A percentile compares a stretch with the other conserved stretches of the same genome.
phyloP scores from a whole-genome alignment of 2,797 vertebrate species.

The Sebastes diaconus region DNA sequence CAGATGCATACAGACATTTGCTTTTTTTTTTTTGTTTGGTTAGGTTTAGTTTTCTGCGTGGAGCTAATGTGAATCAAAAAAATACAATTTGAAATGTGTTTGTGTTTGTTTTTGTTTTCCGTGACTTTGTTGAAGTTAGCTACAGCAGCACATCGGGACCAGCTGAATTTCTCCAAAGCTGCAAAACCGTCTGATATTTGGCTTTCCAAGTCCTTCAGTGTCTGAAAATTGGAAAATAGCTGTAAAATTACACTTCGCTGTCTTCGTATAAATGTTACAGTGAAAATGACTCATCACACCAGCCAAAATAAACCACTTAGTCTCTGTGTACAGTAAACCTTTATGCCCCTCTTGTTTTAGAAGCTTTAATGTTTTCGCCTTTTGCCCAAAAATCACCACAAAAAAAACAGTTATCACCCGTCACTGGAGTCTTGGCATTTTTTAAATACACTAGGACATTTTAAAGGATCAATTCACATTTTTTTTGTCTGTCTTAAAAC shows the following conservation, averaged over 20 bases:
- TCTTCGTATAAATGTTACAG: neutral
- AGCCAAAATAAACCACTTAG: neutral
- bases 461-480: neutral
- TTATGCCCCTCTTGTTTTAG: neutral
- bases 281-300: neutral
- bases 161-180: conserved; percentile 39
- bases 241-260: neutral
- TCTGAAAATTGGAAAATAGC: neutral
- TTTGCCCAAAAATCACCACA: conserved; percentile 10
- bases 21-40: conserved; percentile 47
- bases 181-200: neutral
- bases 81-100: conserved; percentile 21
- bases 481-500: neutral
- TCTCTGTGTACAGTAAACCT: conserved; percentile 6
- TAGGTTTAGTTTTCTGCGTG: conserved; percentile 46
- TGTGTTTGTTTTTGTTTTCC: conserved; percentile 20
- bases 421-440: conserved; percentile 10
- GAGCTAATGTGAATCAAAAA: conserved; percentile 29
- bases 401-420: neutral
- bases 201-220: neutral
- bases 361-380: conserved; percentile 23
- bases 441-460: neutral
- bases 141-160: conserved; percentile 54
- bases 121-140: conserved; percentile 28
- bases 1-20: conserved; percentile 35